Conservation (phyloP, 2,888 invertebrate genomes). For the Therioaphis trifolii region DNA sequence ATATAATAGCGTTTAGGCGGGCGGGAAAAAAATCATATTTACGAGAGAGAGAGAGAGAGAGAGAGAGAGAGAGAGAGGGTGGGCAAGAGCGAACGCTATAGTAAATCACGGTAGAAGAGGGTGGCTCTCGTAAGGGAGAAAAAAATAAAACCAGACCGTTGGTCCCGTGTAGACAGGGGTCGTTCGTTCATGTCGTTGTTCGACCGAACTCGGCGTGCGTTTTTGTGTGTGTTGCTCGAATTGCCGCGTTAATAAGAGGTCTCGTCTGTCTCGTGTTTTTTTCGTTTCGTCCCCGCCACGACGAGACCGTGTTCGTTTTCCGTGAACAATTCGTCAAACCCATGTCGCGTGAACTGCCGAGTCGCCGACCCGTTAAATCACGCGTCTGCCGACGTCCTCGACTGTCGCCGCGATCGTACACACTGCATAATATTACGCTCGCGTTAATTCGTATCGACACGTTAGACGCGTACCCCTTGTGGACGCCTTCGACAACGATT, state of each 20-base stretch:
- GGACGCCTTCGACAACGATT: neutral
- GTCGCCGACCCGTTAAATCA: neutral
- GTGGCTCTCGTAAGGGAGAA: slow-evolving; percentile 38
- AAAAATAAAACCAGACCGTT: too few species aligned
- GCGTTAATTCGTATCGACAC: too few species aligned
- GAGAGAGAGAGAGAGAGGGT: too few species aligned
- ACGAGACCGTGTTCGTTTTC: neutral
- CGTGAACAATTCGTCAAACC: neutral
- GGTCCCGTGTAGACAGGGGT: too few species aligned
- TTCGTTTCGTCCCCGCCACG: neutral
- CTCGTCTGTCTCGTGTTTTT: neutral
- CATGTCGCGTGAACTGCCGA: neutral
- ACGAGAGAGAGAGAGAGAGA: too few species aligned
- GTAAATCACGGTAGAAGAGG: neutral
- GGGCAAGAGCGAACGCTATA: neutral
- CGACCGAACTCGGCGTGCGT: too few species aligned
- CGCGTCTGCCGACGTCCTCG: neutral
- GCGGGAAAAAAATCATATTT: neutral
- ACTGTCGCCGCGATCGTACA: neutral
- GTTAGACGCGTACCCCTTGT: too few species aligned
- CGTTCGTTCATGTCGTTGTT: too few species aligned
- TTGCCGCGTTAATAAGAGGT: neutral
- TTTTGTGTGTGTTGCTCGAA: neutral
- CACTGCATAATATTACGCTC: too few species aligned
- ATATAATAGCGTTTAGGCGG: neutral